Evolutionary conservation across 2,797 vertebrate genomes (phyloP).

Genomic region (Ceryle rudis): DNA sequence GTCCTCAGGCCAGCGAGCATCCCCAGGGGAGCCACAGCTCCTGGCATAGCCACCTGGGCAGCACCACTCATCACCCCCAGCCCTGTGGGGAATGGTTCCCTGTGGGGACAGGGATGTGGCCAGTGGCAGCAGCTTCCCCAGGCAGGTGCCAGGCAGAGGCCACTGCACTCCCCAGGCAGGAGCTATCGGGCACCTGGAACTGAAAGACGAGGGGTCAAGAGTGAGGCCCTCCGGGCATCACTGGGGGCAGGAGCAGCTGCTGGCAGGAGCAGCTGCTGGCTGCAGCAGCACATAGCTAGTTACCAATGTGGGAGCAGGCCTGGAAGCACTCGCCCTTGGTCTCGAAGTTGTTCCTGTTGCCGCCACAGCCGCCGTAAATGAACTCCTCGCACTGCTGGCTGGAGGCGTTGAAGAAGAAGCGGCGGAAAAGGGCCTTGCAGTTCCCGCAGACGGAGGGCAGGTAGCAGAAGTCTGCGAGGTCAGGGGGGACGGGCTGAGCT

Average conservation of each 20-base stretch:
- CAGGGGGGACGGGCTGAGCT: neutral
- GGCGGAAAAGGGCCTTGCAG: constrained; percentile 12
- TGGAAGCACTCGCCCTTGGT: constrained; percentile 8
- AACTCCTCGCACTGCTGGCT: constrained; percentile 52
- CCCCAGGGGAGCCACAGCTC: neutral
- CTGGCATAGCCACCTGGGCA: neutral
- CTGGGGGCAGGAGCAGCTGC: too few relatives aligned
- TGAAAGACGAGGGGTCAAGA: neutral
- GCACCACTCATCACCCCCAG: neutral
- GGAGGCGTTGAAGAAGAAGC: constrained; percentile 30
- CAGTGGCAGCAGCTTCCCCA: neutral
- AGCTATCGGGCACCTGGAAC: neutral
- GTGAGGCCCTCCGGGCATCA: fast-evolving
- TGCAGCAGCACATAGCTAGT: neutral
- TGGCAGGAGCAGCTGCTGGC: too few relatives aligned
- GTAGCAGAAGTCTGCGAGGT: neutral
- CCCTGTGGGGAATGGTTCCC: fast-evolving
- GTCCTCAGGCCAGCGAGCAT: neutral
- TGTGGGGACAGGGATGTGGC: fast-evolving
- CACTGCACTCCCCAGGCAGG: fast-evolving
- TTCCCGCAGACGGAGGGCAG: constrained; percentile 21
- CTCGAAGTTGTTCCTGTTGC: constrained; percentile 67
- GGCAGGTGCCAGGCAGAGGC: neutral
- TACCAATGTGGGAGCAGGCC: neutral
- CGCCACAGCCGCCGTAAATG: constrained; percentile 55